phyloP scores from a whole-genome alignment of 2,113 vertebrate species.

The Benthochromis sp. region DNA sequence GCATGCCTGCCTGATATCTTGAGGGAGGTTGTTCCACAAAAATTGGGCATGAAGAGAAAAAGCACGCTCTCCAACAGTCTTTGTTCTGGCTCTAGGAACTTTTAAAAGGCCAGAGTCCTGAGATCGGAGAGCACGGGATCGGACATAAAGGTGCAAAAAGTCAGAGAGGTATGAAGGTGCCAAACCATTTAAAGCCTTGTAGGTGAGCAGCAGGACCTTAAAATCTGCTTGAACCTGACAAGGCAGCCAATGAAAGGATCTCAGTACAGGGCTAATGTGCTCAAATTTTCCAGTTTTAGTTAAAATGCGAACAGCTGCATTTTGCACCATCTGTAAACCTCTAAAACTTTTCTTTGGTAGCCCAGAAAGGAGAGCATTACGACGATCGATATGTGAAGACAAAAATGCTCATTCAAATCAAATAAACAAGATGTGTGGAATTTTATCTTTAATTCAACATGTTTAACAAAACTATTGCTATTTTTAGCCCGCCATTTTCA shows the following conservation, averaged over 20 bases:
- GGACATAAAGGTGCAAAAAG: accelerated
- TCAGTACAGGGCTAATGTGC: accelerated
- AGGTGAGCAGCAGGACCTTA: not conserved
- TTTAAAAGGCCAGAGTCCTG: not conserved
- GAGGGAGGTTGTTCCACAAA: not conserved
- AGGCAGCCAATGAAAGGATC: accelerated
- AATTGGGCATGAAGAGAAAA: not conserved
- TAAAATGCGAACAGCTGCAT: accelerated
- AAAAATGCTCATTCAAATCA: not conserved
- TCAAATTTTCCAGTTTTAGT: accelerated
- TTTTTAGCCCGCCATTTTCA: not conserved
- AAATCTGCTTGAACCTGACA: not conserved
- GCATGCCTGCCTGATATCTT: not conserved
- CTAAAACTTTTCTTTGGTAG: not conserved
- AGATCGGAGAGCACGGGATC: accelerated
- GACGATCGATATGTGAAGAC: accelerated
- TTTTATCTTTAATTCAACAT: not conserved
- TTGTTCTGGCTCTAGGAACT: not conserved
- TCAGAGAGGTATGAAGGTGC: not conserved
- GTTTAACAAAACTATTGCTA: not conserved
- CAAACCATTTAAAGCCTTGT: not conserved
- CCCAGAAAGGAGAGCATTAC: not conserved
- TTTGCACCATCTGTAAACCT: not conserved
- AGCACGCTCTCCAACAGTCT: not conserved
- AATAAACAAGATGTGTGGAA: not conserved